Percentiles rank a stretch among this genome's conserved stretches.
Conservation (phyloP, 2,888 invertebrate genomes). For the Emesis russula region DNA sequence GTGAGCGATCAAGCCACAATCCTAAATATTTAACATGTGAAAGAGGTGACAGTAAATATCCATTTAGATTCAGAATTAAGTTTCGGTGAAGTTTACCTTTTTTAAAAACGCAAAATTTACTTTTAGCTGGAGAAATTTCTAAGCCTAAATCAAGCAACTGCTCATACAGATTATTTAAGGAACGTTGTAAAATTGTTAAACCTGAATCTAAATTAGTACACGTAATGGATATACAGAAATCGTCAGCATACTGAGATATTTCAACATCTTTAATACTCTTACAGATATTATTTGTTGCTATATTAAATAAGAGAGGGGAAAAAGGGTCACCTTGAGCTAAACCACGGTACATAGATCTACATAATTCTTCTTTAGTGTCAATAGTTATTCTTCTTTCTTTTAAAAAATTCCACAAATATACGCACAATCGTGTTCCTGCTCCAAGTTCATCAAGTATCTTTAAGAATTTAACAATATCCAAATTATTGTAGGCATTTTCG, state of each 20-base stretch:
- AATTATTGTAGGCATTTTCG: slow-evolving; percentile 48
- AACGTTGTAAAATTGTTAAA: not conserved
- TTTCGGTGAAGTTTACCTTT: not conserved
- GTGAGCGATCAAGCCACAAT: slow-evolving; percentile 21
- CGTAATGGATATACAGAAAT: slow-evolving; percentile 15
- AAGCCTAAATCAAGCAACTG: slow-evolving; percentile 9
- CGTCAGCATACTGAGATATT: slow-evolving; percentile 39
- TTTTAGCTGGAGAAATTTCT: slow-evolving; percentile 14
- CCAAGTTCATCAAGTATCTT: slow-evolving; percentile 47
- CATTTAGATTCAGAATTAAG: not conserved
- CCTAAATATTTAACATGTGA: not conserved
- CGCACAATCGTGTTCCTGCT: slow-evolving; percentile 41
- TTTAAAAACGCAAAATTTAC: slow-evolving; percentile 36
- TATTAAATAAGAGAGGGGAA: slow-evolving; percentile 42
- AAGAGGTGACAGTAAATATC: not conserved
- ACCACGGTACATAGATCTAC: not conserved
- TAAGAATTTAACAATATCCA: slow-evolving; percentile 40
- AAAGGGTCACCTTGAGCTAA: slow-evolving; percentile 40
- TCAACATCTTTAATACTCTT: not conserved
- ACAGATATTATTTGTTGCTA: slow-evolving; percentile 29
- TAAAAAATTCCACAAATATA: slow-evolving; percentile 47
- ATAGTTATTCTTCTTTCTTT: slow-evolving; percentile 35
- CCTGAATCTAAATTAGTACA: not conserved
- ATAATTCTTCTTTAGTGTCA: not conserved
- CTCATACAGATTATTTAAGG: not conserved